A percentile compares a stretch with the other conserved stretches of the same genome.
Conservation (phyloP, 2,888 invertebrate genomes). For the Drosophila anomalata region DNA sequence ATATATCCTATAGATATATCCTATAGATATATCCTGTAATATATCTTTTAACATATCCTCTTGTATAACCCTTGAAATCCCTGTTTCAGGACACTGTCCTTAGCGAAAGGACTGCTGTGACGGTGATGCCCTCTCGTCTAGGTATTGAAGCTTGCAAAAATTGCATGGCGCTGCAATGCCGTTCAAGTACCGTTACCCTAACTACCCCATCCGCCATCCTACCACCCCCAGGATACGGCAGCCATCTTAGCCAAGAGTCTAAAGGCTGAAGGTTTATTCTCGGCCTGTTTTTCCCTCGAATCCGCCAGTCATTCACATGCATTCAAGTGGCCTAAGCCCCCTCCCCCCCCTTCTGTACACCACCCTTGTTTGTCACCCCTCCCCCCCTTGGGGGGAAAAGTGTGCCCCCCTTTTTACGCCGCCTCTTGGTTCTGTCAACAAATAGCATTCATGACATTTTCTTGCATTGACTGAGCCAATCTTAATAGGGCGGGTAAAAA, state of each 20-base stretch:
- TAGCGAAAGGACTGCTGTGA: neutral
- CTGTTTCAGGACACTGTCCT: neutral
- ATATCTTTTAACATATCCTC: neutral
- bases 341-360: neutral
- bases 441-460: constrained; percentile 78
- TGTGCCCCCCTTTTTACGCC: neutral
- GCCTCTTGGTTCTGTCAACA: constrained; percentile 40
- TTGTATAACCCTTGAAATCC: neutral
- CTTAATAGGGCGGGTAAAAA: neutral
- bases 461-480: constrained; percentile 71
- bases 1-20: neutral
- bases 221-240: constrained; percentile 36
- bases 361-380: neutral
- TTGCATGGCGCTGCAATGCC: constrained; percentile 77
- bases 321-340: constrained; percentile 59
- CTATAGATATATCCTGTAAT: neutral
- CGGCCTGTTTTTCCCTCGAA: constrained; percentile 12
- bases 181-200: constrained; percentile 56
- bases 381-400: neutral
- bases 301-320: constrained; percentile 73
- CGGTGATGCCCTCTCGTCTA: constrained; percentile 46
- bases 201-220: neutral
- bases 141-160: constrained; percentile 78
- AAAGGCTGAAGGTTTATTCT: constrained; percentile 25
- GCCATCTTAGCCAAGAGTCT: constrained; percentile 72